Evolutionary conservation across 2,888 invertebrate genomes (phyloP), one percentile per base, ranked within the genome.

Genomic region (Lepas anatifera): DNA sequence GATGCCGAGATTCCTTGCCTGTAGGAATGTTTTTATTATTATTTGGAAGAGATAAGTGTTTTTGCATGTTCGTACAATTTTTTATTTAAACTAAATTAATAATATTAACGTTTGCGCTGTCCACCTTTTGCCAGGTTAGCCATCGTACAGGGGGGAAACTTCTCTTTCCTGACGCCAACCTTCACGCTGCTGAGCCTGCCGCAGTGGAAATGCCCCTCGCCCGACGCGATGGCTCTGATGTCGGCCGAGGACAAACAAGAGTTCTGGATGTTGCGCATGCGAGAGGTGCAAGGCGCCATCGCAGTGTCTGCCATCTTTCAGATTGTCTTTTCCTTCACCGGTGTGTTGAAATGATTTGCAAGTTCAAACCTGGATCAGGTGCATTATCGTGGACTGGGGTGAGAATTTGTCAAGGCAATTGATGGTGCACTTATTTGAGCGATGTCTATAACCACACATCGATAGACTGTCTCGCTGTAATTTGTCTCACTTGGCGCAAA

Each of bases 211-310:
- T 90, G 90, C 76, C 89, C 90, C 0, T 76, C 80, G 0, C 78
- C 80, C 25, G 70, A 58, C 16, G 29, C 52, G 25, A 76, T 89
- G 32, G 78, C 79, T 0, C 80, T 82, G 52, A 84, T 89, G 85
- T 79, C 82, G 0, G 78, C 77, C 0, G 84, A 81, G 3, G 83
- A 85, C 71, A 82, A 85, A 27, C 82, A 85, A 1, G 83, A 83
- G 71, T 80, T 88, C 18, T 91, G 90, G 91, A 88, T 87, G 77
- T 79, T 82, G 37, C 81, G 90, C 73, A 90, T 91, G 88, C 83
- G 89, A 71, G 90, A 89, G 77, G 81, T 92, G 32, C 91, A 90
- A 0, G 92, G 92, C 0, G 90, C 91, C 2, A 90, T 92, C 25
- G 88, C 90, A 3, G 85, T 90, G 0, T 86, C 91, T 0, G 88